Conservation (phyloP, 2,888 invertebrate species). For the Xestia ashworthii region DNA sequence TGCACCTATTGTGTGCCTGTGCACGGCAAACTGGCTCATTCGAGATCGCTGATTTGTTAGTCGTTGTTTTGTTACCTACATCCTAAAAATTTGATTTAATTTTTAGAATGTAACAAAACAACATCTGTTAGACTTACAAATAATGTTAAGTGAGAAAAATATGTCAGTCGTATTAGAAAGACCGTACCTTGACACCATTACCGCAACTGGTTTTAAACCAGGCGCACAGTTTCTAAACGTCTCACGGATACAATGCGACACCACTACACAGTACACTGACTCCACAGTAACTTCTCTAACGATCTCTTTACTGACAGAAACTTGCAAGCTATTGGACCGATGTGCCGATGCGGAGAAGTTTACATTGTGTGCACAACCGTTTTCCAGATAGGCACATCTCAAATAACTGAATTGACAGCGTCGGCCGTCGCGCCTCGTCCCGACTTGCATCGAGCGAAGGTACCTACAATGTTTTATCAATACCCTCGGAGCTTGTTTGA, state of each 20-base stretch:
- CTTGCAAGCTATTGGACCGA: not conserved
- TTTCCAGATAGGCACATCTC: constrained; percentile 35
- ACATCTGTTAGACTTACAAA: not conserved
- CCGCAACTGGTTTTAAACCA: constrained; percentile 51
- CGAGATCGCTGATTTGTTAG: not conserved
- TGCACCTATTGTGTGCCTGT: constrained; percentile 18
- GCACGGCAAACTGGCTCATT: not conserved
- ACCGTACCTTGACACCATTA: constrained; percentile 59
- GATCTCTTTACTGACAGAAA: not conserved
- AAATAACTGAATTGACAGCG: constrained; percentile 37
- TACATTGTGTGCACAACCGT: constrained; percentile 2
- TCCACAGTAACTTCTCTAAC: constrained; percentile 6
- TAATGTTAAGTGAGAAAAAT: constrained; percentile 32
- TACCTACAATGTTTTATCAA: constrained; percentile 49
- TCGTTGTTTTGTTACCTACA: no score
- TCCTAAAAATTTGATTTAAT: no score
- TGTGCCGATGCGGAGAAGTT: not conserved
- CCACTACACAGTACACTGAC: constrained; percentile 6
- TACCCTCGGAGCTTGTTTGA: constrained; percentile 42
- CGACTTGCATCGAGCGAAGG: constrained; percentile 29
- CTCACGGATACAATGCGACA: constrained; percentile 51
- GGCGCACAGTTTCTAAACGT: constrained; percentile 48
- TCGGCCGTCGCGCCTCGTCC: not conserved
- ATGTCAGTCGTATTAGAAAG: constrained; percentile 43
- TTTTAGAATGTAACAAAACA: constrained; percentile 1